Conservation (phyloP, 2,797 vertebrate genomes). For the Brachyrhaphis roseni region DNA sequence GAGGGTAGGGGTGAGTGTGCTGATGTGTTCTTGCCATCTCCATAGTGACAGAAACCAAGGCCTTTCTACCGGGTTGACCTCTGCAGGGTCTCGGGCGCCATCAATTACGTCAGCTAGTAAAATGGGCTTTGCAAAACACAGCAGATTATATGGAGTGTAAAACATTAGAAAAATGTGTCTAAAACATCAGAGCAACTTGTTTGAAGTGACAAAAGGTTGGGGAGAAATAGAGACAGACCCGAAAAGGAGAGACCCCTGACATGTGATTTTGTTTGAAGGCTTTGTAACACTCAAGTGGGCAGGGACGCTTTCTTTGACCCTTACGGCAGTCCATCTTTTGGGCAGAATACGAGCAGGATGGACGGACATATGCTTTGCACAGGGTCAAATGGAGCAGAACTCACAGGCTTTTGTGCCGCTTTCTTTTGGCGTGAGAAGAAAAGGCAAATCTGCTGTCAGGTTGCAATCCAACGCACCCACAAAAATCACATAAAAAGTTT, state of each 20-base stretch:
- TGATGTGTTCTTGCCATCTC: constrained; percentile 59
- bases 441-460: constrained; percentile 75
- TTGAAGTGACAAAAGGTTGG: constrained; percentile 83
- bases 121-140: constrained; percentile 83
- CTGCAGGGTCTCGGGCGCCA: constrained; percentile 75
- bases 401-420: constrained; percentile 85
- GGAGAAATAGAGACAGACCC: constrained; percentile 78
- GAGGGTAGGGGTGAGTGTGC: constrained; percentile 36
- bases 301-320: constrained; percentile 83
- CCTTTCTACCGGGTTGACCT: constrained; percentile 85
- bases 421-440: constrained; percentile 79
- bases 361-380: constrained; percentile 95
- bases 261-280: constrained; percentile 91
- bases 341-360: constrained; percentile 85
- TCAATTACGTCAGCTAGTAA: constrained; percentile 87
- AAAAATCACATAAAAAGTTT: constrained; percentile 74
- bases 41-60: constrained; percentile 83
- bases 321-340: constrained; percentile 85
- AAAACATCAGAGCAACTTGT: constrained; percentile 87
- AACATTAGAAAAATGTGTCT: constrained; percentile 90
- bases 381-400: constrained; percentile 91
- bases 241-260: constrained; percentile 86
- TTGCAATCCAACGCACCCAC: constrained; percentile 62
- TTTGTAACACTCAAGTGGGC: constrained; percentile 78
- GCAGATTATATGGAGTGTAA: constrained; percentile 98